Evolutionary conservation across 2,113 vertebrate species (phyloP), one percentile per base, ranked within the genome.

Genomic region (Ceyx margarethae): DNA sequence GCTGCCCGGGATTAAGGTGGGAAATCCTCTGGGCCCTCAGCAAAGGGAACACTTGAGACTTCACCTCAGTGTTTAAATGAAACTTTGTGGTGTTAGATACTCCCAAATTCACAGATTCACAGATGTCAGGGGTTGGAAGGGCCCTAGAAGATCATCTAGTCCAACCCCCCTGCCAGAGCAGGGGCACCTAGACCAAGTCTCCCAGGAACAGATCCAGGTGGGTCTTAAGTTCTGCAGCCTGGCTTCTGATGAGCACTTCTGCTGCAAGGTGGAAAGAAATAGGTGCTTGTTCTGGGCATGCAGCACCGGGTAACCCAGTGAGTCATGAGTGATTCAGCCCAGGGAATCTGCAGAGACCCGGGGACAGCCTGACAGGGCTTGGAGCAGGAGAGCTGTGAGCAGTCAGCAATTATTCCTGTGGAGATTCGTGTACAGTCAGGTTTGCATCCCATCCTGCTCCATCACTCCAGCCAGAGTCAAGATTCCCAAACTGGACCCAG

Each of bases 241-340:
- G 13, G 19, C 6, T 28, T 81, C 91, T 25, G 57, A 9, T 18
- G 14, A 21, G 45, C 50, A 3, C 14, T 57, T 10, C 26, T 42
- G 23, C 54, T 1, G 17, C 33, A 10, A 50, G 83, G 60, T 69
- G 81, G 5, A 28, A 25, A 62, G 73, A 80, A 33, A 45, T 51
- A n/a, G 33, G 82, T 56, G 65, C 45, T 81, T 12, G 2, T 54
- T 42, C 67, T 37, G 45, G 87, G 53, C 74, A 23, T 3, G 0
- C 66, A 5, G 64, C 46, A 46, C 31, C 5, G 19, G 26, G 19
- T 71, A 88, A 81, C 35, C 26, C 4, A 0, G 88, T 90, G 95
- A 94, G 54, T 93, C 92, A 85, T 9, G 50, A 37, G 67, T 85
- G 95, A 90, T 73, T 91, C 88, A 93, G 67, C 64, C 89, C 91